Evolutionary conservation across 2,888 invertebrate genomes (phyloP).

Genomic region (Acleris cristana): DNA sequence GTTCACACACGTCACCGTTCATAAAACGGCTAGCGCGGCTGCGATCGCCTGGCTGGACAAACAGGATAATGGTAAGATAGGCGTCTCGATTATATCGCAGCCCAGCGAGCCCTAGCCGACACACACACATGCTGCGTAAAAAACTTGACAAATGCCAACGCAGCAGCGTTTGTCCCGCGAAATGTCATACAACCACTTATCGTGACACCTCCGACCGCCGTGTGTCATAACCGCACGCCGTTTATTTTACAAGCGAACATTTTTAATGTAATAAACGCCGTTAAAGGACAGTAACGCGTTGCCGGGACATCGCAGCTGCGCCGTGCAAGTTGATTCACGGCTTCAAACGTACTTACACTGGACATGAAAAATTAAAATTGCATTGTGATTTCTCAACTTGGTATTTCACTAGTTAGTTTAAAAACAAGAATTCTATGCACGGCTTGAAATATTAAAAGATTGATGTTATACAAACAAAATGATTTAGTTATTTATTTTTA

Average conservation of each 20-base stretch:
- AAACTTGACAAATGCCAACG: slow-evolving; percentile 35
- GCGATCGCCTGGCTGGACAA: neutral
- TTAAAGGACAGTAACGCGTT: neutral
- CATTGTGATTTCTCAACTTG: slow-evolving; percentile 7
- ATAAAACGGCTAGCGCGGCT: slow-evolving; percentile 20
- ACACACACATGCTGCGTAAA: slow-evolving; percentile 37
- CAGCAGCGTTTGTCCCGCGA: slow-evolving; percentile 36
- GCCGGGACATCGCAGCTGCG: slow-evolving; percentile 30
- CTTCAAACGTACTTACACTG: slow-evolving; percentile 17
- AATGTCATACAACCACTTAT: slow-evolving; percentile 33
- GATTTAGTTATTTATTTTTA: neutral
- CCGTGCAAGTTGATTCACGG: neutral
- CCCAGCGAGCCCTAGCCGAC: slow-evolving; percentile 32
- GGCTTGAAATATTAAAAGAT: neutral
- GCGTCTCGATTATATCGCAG: slow-evolving; percentile 6
- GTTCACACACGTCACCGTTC: slow-evolving; percentile 48
- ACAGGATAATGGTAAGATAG: slow-evolving; percentile 2
- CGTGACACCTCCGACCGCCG: slow-evolving; percentile 21
- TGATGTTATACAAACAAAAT: neutral
- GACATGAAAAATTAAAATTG: slow-evolving; percentile 24
- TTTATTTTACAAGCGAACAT: neutral
- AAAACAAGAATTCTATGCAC: neutral
- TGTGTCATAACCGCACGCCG: slow-evolving; percentile 25
- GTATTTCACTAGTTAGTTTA: neutral
- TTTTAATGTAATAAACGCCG: slow-evolving; percentile 1